These are phyloP conservation scores for Stenodera caucasica DNA, from an alignment of 2,888 invertebrate genomes.

Conservation along the genomic window DNA sequence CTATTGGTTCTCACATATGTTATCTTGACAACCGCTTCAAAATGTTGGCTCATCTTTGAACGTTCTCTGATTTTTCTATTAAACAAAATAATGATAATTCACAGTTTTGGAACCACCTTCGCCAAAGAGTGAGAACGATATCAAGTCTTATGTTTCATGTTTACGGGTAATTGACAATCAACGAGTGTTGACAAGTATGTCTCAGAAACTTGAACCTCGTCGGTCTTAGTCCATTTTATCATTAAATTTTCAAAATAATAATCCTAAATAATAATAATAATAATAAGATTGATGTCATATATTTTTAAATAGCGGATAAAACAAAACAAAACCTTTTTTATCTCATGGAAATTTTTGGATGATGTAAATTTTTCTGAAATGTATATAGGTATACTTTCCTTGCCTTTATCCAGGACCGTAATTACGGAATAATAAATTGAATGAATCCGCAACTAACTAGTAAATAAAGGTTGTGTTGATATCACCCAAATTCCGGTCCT, in stretches of 20 bases:
- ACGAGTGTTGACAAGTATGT: slow-evolving; percentile 71
- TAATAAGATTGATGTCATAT: background rate
- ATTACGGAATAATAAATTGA: background rate
- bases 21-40: too few relatives aligned
- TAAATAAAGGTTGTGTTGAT: too few relatives aligned
- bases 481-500: background rate
- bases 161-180: slow-evolving; percentile 81
- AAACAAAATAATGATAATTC: too few relatives aligned
- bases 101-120: slow-evolving; percentile 71
- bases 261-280: slow-evolving; percentile 2
- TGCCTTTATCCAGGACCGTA: slow-evolving; percentile 5
- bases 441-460: too few relatives aligned
- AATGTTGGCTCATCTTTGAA: too few relatives aligned
- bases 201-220: slow-evolving; percentile 74
- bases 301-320: background rate
- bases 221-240: slow-evolving; percentile 54
- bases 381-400: slow-evolving; percentile 1
- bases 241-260: background rate
- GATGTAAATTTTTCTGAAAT: background rate
- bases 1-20: too few relatives aligned
- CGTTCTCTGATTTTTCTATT: too few relatives aligned
- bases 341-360: background rate
- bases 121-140: slow-evolving; percentile 70
- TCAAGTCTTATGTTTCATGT: slow-evolving; percentile 70
- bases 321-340: background rate